A percentile compares a stretch with the other conserved stretches of the same genome.
phyloP scores from a whole-genome alignment of 2,113 vertebrate genomes.

The Philantomba maxwellii region DNA sequence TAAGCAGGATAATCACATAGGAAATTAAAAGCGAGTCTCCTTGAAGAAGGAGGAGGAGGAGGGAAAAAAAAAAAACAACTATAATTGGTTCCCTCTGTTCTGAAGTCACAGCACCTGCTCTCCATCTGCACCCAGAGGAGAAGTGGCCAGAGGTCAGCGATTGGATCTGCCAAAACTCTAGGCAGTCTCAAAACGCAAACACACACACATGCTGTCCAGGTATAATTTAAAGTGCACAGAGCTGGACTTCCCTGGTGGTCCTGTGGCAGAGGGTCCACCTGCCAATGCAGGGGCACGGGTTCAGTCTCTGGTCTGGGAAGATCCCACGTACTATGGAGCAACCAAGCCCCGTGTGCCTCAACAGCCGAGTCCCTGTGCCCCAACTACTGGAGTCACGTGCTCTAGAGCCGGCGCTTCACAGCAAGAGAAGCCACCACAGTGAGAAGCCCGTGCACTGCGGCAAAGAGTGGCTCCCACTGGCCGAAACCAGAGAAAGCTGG shows the following conservation, averaged over 20 bases:
- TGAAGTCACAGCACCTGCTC: not conserved
- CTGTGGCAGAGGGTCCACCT: not conserved
- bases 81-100: constrained; percentile 46
- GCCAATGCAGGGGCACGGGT: not conserved
- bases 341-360: not conserved
- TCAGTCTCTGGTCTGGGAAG: not conserved
- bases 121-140: constrained; percentile 18
- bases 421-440: rapidly evolving
- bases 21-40: constrained; percentile 40
- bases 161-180: not conserved
- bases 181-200: not conserved
- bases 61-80: not conserved
- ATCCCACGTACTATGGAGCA: not conserved
- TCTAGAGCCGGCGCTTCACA: not conserved
- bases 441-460: not conserved
- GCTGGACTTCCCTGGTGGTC: not conserved
- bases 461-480: not conserved
- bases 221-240: not conserved
- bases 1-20: constrained; percentile 34
- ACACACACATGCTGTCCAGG: not conserved
- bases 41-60: not conserved
- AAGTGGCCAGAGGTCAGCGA: not conserved
- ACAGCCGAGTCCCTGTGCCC: not conserved
- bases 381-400: not conserved
- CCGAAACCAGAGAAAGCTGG: not conserved